Evolutionary conservation across 92 coral and sea anemone species (phyloP), one percentile per base, ranked within the genome.

Genomic region (Nematostella vectensis): DNA sequence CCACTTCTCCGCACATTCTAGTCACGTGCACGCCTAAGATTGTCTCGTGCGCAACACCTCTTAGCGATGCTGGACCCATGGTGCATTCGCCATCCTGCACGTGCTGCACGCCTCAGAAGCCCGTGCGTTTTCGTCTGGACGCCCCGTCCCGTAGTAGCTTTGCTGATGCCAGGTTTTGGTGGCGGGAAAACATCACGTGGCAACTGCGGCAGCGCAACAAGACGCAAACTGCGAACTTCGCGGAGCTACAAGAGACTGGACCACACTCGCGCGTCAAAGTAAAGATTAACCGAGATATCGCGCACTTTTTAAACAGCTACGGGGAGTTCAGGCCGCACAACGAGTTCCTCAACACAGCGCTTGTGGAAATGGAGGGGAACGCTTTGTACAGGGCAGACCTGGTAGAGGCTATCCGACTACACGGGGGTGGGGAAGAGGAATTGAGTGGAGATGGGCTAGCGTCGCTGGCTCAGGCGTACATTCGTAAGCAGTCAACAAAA

Each of bases 111-210:
- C 72, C 72, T 40, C 72, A 66, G 27, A 66, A 66, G 18, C 72
- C 55, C 3, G 44, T 66, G n/a, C 72, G 72, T 43, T 66, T 66
- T 45, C 55, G 72, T 23, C 63, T 66, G 28, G 57, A 28, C 18
- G 72, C 72, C 27, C 72, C 72, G 16, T 50, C 55, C 16, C 54
- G 63, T 28, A 54, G 53, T 40, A 38, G 39, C 23, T 40, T 29
- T 54, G 62, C 42, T 8, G 68, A 61, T 39, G 31, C 30, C 40
- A 83, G 77, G 10, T 76, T 42, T 15, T 75, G 95, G 95, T 85
- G 95, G 95, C 60, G 80, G 42, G 88, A 85, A 18, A 80, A 85
- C 31, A 70, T 85, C 16, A 37, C 61, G 12, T 80, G 88, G 88
- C 88, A 85, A 16, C 43, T 85, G 2, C 71, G 66, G 18, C 81